Evolutionary conservation across 2,797 vertebrate species (phyloP).

Genomic region (Molossus molossus): DNA sequence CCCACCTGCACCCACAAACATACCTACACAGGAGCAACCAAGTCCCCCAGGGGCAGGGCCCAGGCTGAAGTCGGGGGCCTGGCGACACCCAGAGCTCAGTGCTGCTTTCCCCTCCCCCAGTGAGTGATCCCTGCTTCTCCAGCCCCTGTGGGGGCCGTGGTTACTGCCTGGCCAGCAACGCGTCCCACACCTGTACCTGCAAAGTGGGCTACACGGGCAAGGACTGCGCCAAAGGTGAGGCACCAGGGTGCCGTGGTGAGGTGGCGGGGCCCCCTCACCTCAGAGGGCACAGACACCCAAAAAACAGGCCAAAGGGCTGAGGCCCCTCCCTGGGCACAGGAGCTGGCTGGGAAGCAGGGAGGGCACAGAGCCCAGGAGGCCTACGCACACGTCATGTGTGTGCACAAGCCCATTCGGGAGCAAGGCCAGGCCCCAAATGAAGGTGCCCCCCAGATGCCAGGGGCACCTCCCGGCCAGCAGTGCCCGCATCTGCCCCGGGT

Average conservation of each 20-base stretch:
- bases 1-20: background rate
- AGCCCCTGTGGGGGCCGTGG: conserved; percentile 97
- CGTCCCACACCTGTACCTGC: conserved; percentile 97
- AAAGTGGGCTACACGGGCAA: conserved; percentile 97
- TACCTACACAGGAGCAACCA: background rate
- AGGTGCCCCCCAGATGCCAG: fast-evolving
- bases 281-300: no score
- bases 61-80: fast-evolving
- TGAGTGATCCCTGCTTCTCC: conserved; percentile 96
- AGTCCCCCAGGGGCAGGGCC: background rate
- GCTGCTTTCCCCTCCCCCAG: conserved; percentile 84
- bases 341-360: background rate
- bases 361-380: background rate
- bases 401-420: background rate
- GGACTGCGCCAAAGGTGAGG: conserved; percentile 97
- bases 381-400: no score
- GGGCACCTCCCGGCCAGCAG: background rate
- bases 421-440: background rate
- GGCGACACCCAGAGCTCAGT: background rate
- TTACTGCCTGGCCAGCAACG: conserved; percentile 94
- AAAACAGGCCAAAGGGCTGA: background rate
- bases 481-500: background rate
- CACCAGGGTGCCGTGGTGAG: fast-evolving
- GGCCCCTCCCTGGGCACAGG: background rate
- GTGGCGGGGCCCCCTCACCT: background rate